phyloP scores from a whole-genome alignment of 2,113 vertebrate genomes.

The Vidua chalybeata region DNA sequence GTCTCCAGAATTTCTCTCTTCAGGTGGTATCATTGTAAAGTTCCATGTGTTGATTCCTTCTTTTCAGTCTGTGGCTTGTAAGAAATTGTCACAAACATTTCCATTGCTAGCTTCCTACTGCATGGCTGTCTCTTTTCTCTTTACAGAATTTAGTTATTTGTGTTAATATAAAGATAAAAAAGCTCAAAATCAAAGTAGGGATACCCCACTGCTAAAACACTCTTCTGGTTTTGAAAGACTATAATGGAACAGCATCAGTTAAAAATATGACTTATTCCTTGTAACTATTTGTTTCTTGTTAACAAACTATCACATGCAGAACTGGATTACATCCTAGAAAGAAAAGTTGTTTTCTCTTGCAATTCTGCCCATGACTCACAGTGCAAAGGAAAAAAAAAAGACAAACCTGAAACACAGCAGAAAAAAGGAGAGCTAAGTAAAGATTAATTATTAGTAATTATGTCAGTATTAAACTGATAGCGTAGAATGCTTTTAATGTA shows the following conservation, averaged over 20 bases:
- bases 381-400: neutral
- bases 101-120: neutral
- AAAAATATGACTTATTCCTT: neutral
- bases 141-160: neutral
- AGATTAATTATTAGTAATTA: neutral
- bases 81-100: neutral
- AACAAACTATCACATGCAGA: neutral
- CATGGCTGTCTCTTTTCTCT: neutral
- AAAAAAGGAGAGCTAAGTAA: neutral
- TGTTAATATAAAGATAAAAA: neutral
- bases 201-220: neutral
- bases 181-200: neutral
- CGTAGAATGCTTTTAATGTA: neutral
- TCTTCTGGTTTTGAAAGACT: neutral
- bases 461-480: neutral
- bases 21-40: neutral
- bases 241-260: neutral
- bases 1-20: neutral
- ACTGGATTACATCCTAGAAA: neutral
- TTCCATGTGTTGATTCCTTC: neutral
- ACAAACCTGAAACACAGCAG: neutral
- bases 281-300: neutral
- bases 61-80: neutral
- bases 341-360: neutral
- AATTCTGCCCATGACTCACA: neutral